phyloP scores from a whole-genome alignment of 1,140 invertebrate species.

The Hypothenemus hampei region DNA sequence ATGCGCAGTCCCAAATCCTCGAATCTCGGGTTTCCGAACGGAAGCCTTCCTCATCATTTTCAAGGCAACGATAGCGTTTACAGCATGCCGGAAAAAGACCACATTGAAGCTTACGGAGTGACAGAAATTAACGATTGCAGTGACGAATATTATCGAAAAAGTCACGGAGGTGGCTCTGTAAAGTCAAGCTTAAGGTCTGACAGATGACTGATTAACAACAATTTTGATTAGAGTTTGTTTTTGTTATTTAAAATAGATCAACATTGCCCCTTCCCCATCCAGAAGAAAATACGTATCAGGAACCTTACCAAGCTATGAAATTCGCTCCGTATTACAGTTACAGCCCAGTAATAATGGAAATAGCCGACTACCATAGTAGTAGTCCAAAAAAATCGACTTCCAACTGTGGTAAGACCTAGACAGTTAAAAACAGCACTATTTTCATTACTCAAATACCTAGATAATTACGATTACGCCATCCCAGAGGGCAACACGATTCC shows the following conservation, averaged over 20 bases:
- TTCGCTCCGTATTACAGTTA: conserved; percentile 75
- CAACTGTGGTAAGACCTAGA: conserved; percentile 24
- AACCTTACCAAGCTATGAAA: conserved; percentile 71
- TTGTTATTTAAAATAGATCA: conserved; percentile 37
- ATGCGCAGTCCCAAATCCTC: conserved; percentile 67
- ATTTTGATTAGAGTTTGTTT: neutral
- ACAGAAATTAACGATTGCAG: conserved; percentile 42
- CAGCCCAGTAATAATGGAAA: conserved; percentile 71
- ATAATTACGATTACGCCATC: conserved; percentile 69
- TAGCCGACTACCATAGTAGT: conserved; percentile 61
- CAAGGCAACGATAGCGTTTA: conserved; percentile 31
- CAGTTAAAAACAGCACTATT: neutral
- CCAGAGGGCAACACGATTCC: conserved; percentile 67
- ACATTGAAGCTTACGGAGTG: conserved; percentile 43
- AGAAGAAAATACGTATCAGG: conserved; percentile 72
- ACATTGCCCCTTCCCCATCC: conserved; percentile 54
- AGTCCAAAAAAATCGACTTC: conserved; percentile 42
- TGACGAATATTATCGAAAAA: conserved; percentile 35
- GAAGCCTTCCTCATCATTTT: conserved; percentile 36
- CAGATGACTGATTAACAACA: neutral
- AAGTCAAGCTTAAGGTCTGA: conserved; percentile 43
- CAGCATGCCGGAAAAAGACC: conserved; percentile 37
- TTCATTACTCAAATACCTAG: conserved; percentile 14
- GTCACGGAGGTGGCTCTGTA: conserved; percentile 41
- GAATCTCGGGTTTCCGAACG: conserved; percentile 49